Conservation (phyloP, 23 tunicate species). For the Halocynthia roretzi region DNA sequence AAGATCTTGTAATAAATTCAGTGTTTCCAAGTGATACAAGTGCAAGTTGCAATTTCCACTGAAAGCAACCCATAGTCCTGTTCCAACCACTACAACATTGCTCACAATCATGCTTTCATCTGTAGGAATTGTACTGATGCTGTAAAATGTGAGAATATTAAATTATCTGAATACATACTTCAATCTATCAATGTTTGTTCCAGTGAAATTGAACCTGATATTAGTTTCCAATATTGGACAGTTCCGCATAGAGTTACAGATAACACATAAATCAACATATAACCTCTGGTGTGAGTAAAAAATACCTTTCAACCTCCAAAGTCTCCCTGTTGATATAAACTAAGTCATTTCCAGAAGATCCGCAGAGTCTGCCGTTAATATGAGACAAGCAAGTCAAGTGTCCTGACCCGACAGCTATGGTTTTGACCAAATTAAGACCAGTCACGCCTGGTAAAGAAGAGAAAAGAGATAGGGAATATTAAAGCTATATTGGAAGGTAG, state of each 20-base stretch:
- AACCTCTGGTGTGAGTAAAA: neutral
- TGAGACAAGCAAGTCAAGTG: constrained; percentile 58
- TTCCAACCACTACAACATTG: constrained; percentile 61
- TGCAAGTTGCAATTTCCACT: constrained; percentile 45
- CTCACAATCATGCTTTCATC: constrained; percentile 6
- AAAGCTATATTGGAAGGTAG: too few relatives aligned
- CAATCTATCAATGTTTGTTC: neutral
- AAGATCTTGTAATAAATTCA: constrained; percentile 58
- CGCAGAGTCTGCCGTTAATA: constrained; percentile 51
- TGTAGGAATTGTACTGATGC: neutral
- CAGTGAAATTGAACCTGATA: neutral
- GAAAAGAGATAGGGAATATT: too few relatives aligned
- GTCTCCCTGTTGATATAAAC: constrained; percentile 57
- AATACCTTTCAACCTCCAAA: constrained; percentile 54
- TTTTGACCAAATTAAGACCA: constrained; percentile 42
- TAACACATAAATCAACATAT: neutral
- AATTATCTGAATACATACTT: neutral
- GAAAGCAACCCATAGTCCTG: constrained; percentile 90
- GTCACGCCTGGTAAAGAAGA: constrained; percentile 18
- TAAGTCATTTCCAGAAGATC: constrained; percentile 68
- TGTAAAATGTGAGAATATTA: neutral
- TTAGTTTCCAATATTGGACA: too few relatives aligned
- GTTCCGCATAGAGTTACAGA: too few relatives aligned
- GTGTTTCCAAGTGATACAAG: constrained; percentile 71
- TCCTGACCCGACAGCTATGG: constrained; percentile 66